A percentile compares a stretch with the other conserved stretches of the same genome.
Evolutionary conservation across 1,140 invertebrate species (phyloP).

Genomic region (Calephelis nemesis): DNA sequence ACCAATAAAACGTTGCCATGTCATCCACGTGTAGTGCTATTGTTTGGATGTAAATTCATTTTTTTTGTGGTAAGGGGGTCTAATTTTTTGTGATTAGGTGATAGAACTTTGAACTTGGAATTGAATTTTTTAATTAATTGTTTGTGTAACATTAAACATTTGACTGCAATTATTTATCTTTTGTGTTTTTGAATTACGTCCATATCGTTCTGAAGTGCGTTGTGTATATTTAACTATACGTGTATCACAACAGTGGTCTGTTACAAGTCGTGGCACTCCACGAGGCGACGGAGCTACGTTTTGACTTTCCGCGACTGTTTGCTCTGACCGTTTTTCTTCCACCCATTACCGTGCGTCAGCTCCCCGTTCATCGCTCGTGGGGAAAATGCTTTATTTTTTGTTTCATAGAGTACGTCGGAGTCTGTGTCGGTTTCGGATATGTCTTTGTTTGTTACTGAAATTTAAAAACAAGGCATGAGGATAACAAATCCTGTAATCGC

Average conservation of each 20-base stretch:
- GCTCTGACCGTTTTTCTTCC: conserved; percentile 77
- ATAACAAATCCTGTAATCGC: not conserved
- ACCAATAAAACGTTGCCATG: no score
- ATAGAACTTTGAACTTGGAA: no score
- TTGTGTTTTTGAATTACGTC: no score
- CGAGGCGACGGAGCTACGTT: conserved; percentile 52
- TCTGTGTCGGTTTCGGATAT: conserved; percentile 88
- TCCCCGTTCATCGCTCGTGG: conserved; percentile 77
- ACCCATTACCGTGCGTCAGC: conserved; percentile 51
- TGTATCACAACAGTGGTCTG: conserved; percentile 28
- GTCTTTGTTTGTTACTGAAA: conserved; percentile 79
- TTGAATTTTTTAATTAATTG: no score
- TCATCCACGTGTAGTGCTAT: no score
- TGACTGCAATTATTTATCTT: no score
- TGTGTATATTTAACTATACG: no score
- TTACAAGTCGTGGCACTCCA: conserved; percentile 33
- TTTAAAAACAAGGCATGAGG: not conserved
- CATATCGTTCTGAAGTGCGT: no score
- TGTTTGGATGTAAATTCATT: no score
- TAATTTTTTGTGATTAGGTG: no score
- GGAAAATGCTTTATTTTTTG: conserved; percentile 78
- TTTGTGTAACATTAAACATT: no score
- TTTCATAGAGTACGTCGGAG: conserved; percentile 86
- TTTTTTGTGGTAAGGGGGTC: no score
- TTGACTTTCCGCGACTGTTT: conserved; percentile 76